phyloP scores from a whole-genome alignment of 1,140 invertebrate genomes.

The Leucophenga varia region DNA sequence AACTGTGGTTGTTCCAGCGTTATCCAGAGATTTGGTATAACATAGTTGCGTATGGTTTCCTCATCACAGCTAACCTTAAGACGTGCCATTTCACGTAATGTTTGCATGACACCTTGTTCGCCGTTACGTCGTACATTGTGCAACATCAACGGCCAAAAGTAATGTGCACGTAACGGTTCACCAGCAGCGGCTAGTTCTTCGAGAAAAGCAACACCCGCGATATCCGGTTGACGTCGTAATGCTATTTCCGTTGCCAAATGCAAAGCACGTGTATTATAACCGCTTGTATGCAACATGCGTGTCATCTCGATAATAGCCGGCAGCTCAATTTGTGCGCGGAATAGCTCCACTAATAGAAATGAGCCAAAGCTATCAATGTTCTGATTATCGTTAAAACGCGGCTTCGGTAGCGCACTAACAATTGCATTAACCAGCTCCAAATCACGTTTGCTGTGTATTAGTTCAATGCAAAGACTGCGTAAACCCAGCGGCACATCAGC shows the following conservation, averaged over 20 bases:
- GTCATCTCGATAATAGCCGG: slow-evolving; percentile 36
- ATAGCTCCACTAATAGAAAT: slow-evolving; percentile 37
- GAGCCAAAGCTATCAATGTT: slow-evolving; percentile 37
- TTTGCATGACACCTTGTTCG: slow-evolving; percentile 33
- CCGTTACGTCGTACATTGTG: slow-evolving; percentile 28
- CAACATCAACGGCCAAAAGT: slow-evolving; percentile 49
- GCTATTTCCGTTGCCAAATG: slow-evolving; percentile 40
- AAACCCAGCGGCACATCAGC: slow-evolving; percentile 32
- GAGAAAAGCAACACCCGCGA: slow-evolving; percentile 28
- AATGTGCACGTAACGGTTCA: slow-evolving; percentile 44
- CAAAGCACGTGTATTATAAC: slow-evolving; percentile 38
- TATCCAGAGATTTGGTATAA: slow-evolving; percentile 52
- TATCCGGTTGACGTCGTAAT: slow-evolving; percentile 29
- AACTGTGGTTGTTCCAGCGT: slow-evolving; percentile 39
- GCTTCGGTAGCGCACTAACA: slow-evolving; percentile 30
- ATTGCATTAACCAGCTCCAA: slow-evolving; percentile 20
- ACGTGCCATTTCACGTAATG: slow-evolving; percentile 53
- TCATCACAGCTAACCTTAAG: slow-evolving; percentile 54
- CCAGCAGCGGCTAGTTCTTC: slow-evolving; percentile 23
- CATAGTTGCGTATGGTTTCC: slow-evolving; percentile 55
- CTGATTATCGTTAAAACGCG: slow-evolving; percentile 38
- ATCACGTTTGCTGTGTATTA: slow-evolving; percentile 25
- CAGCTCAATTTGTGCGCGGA: slow-evolving; percentile 17
- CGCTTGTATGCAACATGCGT: slow-evolving; percentile 19
- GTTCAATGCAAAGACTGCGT: slow-evolving; percentile 33